Conservation (phyloP, 1,140 invertebrate species). For the Drosophila dunni region DNA sequence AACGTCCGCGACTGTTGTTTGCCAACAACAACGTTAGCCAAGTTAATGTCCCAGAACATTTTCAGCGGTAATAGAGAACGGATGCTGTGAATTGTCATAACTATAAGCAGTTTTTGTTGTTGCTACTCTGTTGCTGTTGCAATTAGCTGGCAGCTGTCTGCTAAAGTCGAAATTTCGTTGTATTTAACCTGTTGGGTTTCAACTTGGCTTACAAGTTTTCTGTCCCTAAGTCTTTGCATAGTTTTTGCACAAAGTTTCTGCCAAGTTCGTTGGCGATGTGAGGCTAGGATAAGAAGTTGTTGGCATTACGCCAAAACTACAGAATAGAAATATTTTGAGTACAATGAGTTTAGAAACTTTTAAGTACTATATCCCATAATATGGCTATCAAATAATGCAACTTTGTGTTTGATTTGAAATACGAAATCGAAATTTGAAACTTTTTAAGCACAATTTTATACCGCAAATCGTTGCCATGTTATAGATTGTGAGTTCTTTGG, state of each 20-base stretch:
- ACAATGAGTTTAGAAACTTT: slow-evolving; percentile 21
- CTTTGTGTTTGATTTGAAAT: slow-evolving; percentile 1
- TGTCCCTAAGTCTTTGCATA: slow-evolving; percentile 30
- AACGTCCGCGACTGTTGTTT: slow-evolving; percentile 37
- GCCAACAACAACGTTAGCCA: slow-evolving; percentile 35
- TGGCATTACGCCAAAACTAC: slow-evolving; percentile 15
- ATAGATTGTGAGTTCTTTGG: neutral
- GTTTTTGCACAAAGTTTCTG: slow-evolving; percentile 32
- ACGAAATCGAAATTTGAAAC: neutral
- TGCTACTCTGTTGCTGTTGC: slow-evolving; percentile 20
- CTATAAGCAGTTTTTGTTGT: slow-evolving; percentile 39
- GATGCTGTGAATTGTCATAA: slow-evolving; percentile 63
- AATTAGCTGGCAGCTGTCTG: slow-evolving; percentile 55
- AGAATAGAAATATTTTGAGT: slow-evolving; percentile 33
- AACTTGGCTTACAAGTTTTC: slow-evolving; percentile 25
- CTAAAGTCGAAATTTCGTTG: slow-evolving; percentile 12
- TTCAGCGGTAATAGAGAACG: slow-evolving; percentile 5
- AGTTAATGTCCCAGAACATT: slow-evolving; percentile 65
- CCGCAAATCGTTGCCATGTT: neutral
- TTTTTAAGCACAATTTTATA: neutral
- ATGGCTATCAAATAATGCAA: slow-evolving; percentile 1
- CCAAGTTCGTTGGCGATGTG: slow-evolving; percentile 7
- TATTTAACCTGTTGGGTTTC: slow-evolving; percentile 61
- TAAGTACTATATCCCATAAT: slow-evolving; percentile 29
- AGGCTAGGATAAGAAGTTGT: slow-evolving; percentile 23